These are phyloP conservation scores for Carassius carassius DNA, from an alignment of 2,113 vertebrate species.

Conservation along the genomic window DNA sequence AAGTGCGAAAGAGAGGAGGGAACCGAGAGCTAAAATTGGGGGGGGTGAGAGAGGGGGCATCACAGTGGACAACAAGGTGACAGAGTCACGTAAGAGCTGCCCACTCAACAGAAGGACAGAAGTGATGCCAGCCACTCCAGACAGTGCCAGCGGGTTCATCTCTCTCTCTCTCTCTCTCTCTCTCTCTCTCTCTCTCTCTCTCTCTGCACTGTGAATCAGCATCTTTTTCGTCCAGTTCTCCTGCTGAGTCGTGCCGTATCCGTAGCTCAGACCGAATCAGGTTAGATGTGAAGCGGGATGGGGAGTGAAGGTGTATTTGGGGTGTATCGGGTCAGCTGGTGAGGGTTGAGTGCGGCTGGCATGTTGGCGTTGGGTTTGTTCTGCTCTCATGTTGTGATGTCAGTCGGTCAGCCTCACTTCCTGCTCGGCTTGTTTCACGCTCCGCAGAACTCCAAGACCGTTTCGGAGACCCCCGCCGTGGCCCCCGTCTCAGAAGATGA, in stretches of 20 bases:
- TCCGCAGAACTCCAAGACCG: constrained; percentile 83
- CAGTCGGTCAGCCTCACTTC: constrained; percentile 51
- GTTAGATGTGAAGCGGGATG: neutral
- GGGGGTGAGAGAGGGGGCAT: neutral
- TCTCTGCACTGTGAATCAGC: constrained; percentile 70
- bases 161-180: constrained; percentile 6
- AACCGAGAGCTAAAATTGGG: neutral
- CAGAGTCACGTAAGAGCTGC: constrained; percentile 32
- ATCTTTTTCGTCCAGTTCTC: constrained; percentile 59
- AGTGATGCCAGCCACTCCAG: constrained; percentile 19
- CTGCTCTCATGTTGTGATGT: constrained; percentile 55
- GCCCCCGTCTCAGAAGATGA: constrained; percentile 87
- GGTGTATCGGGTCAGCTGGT: neutral
- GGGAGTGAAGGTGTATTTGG: neutral
- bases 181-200: constrained; percentile 16
- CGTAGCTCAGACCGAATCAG: neutral
- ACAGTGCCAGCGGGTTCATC: constrained; percentile 34
- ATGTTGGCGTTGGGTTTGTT: constrained; percentile 60
- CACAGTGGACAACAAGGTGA: constrained; percentile 1
- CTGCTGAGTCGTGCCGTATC: neutral
- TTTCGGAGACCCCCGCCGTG: constrained; percentile 88
- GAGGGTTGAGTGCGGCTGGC: neutral
- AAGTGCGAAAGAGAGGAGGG: neutral
- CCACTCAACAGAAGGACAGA: constrained; percentile 30
- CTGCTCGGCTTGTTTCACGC: constrained; percentile 24